Evolutionary conservation across 2,113 vertebrate species (phyloP), one percentile per base, ranked within the genome.

Genomic region (Psettodes erumei): DNA sequence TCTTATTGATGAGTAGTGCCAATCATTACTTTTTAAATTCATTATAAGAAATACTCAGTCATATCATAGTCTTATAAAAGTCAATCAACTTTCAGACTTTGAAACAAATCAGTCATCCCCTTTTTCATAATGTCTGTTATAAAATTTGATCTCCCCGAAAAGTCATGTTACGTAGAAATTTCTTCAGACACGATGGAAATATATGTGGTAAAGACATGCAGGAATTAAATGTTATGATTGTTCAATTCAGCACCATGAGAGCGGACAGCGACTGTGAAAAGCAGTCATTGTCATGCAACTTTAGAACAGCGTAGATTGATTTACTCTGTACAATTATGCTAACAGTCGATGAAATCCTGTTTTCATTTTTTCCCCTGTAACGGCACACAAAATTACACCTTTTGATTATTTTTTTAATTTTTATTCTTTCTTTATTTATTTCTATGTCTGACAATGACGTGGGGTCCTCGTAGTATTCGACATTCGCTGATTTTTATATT

Each of bases 241-340:
- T 10, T 5, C 6, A 33, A 3, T 63, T 63, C 66, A 76, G 53
- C 43, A 76, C 72, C 37, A 71, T 3, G 11, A 15, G 1, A 37
- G n/a, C 1, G 59, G 43, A 75, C 59, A 71, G 66, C 38, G 30
- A 58, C n/a, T 33, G 23, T 54, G 25, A 50, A n/a, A 43, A 16
- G 2, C 15, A 50, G 12, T 0, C 1, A 33, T 5, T 6, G 2
- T 30, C 35, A 1, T 30, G 1, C 1, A 12, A 10, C 3, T 1
- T 45, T 7, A 3, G 2, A 12, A 18, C 12, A 9, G 2, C 35
- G 25, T 12, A 18, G 2, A 54, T 62, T 19, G 3, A 55, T 45
- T 30, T 18, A 11, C 7, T 35, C 1, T 59, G 0, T 15, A 7
- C 1, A 32, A 9, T 28, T 4, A 28, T 13, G 4, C 15, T 28